phyloP scores from a whole-genome alignment of 1,140 invertebrate genomes.

The Drosophila seguyi region DNA sequence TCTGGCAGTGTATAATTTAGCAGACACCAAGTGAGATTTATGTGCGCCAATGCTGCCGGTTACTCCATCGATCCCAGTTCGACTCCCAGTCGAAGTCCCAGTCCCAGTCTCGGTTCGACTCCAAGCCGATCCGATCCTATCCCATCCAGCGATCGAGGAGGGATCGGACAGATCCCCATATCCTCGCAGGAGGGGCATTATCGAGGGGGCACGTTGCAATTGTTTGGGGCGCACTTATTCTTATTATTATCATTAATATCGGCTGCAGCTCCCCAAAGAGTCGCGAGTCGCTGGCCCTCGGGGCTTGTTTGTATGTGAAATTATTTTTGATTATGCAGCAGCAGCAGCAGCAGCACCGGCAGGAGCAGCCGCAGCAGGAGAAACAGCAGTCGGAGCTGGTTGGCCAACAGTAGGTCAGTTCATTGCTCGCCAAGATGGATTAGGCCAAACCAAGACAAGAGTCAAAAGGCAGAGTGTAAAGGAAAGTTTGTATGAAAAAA shows the following conservation, averaged over 20 bases:
- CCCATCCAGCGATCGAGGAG: constrained; percentile 28
- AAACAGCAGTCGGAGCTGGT: constrained; percentile 33
- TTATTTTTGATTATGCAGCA: constrained; percentile 83
- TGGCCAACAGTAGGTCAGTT: constrained; percentile 78
- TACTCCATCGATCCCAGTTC: constrained; percentile 34
- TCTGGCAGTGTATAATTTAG: constrained; percentile 85
- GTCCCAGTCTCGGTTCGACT: background rate
- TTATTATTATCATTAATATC: constrained; percentile 84
- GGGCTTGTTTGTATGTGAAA: constrained; percentile 83
- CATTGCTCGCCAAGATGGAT: constrained; percentile 73
- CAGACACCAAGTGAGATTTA: constrained; percentile 85
- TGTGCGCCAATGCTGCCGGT: constrained; percentile 82
- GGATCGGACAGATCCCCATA: constrained; percentile 47
- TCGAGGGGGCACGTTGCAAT: constrained; percentile 60
- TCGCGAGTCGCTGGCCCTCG: constrained; percentile 51
- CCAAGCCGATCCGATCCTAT: constrained; percentile 22
- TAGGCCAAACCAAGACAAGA: constrained; percentile 49
- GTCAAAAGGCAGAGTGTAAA: constrained; percentile 23
- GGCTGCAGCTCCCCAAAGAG: constrained; percentile 59
- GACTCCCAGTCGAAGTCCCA: constrained; percentile 8
- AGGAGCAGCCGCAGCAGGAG: constrained; percentile 4
- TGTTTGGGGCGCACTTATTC: constrained; percentile 80
- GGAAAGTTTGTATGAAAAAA: background rate
- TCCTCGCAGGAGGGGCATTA: constrained; percentile 42
- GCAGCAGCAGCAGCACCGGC: constrained; percentile 26